Conservation (phyloP, 2,113 vertebrate species). For the Crotalus helleri region DNA sequence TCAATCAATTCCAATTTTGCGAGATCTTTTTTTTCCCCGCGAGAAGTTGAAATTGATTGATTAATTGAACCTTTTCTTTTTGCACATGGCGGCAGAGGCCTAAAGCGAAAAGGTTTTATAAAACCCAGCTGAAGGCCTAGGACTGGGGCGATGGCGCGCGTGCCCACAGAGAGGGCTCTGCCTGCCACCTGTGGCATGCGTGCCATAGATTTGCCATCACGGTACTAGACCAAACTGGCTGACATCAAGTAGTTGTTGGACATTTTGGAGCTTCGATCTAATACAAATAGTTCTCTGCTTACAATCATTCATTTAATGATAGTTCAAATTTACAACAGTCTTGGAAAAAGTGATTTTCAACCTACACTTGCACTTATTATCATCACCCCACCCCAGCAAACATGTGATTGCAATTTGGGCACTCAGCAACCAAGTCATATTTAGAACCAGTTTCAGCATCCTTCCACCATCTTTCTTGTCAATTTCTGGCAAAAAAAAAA, state of each 20-base stretch:
- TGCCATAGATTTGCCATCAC: too few relatives aligned
- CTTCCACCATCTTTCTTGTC: background rate
- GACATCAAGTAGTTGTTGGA: background rate
- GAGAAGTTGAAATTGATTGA: too few relatives aligned
- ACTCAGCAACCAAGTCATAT: background rate
- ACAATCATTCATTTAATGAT: background rate
- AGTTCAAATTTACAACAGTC: background rate
- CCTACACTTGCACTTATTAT: background rate
- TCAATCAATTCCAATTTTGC: too few relatives aligned
- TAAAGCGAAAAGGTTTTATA: too few relatives aligned
- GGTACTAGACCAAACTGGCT: too few relatives aligned
- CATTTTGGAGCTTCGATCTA: background rate
- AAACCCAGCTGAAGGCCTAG: too few relatives aligned
- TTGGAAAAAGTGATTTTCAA: background rate
- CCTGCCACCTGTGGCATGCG: too few relatives aligned
- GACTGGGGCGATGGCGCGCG: too few relatives aligned
- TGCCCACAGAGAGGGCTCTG: too few relatives aligned
- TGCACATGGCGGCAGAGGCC: too few relatives aligned
- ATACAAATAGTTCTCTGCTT: background rate
- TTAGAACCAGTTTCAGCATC: background rate
- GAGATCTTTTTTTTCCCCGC: too few relatives aligned
- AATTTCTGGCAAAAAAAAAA: background rate
- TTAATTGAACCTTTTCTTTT: too few relatives aligned
- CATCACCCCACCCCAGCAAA: background rate
- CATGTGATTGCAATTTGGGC: background rate